A percentile compares a stretch with the other conserved stretches of the same genome.
These are phyloP conservation scores for Psittacara wagleri DNA, from an alignment of 2,113 vertebrate species.

Conservation along the genomic window DNA sequence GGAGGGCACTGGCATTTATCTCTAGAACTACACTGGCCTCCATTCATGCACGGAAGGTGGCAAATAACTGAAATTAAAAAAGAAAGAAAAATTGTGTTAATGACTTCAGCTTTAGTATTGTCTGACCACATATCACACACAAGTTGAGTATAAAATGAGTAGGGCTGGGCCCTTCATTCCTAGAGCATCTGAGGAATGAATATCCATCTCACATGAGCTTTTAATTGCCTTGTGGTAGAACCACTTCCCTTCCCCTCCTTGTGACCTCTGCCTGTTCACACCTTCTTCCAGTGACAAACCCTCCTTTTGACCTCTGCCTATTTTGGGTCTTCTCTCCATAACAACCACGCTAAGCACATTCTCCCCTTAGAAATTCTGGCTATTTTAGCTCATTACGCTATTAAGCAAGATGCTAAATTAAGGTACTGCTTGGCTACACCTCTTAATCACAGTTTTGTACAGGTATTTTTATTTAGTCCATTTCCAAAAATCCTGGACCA, in stretches of 20 bases:
- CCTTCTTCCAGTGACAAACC: neutral
- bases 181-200: neutral
- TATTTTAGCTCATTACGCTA: neutral
- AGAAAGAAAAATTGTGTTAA: constrained; percentile 38
- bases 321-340: neutral
- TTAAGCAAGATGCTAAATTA: neutral
- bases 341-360: neutral
- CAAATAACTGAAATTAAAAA: constrained; percentile 88
- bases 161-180: neutral
- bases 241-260: neutral
- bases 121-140: neutral
- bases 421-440: neutral
- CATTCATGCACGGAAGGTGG: constrained; percentile 97
- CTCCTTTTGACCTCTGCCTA: neutral
- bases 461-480: neutral
- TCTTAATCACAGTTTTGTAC: neutral
- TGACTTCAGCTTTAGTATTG: neutral
- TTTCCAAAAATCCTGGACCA: neutral
- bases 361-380: neutral
- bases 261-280: rapidly evolving
- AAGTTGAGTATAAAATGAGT: neutral
- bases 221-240: neutral
- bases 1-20: constrained; percentile 97
- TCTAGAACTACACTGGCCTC: constrained; percentile 91
- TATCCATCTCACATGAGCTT: neutral